Conservation (phyloP, 2,888 invertebrate species). For the Cryptocheilus praepositus region DNA sequence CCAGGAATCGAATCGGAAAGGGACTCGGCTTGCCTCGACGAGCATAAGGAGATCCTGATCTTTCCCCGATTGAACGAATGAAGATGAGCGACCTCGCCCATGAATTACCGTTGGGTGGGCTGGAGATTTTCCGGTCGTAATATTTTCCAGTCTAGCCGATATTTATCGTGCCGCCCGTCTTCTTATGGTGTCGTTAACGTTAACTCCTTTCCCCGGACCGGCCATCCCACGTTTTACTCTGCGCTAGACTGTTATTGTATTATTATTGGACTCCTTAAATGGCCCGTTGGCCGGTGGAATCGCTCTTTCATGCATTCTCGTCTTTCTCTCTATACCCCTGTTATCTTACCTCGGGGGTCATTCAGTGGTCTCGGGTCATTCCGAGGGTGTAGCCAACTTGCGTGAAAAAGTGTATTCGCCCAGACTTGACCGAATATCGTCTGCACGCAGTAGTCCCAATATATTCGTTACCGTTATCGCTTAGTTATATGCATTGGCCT, state of each 20-base stretch:
- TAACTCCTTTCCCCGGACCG: constrained; percentile 22
- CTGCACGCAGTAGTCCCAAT: too few species aligned
- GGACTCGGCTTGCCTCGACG: constrained; percentile 24
- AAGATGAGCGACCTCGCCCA: not conserved
- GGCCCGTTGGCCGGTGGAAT: constrained; percentile 1
- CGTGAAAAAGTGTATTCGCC: too few species aligned
- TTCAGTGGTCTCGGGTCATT: too few species aligned
- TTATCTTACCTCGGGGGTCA: too few species aligned
- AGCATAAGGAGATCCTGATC: constrained; percentile 6
- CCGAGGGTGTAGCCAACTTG: too few species aligned
- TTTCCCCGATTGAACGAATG: not conserved
- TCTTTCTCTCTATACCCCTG: too few species aligned
- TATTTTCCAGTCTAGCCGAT: constrained; percentile 17
- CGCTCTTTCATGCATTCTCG: too few species aligned
- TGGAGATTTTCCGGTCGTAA: constrained; percentile 4
- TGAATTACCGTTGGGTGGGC: not conserved
- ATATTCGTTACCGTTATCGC: too few species aligned
- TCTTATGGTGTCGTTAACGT: constrained; percentile 32
- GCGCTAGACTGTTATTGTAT: constrained; percentile 31
- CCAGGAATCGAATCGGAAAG: constrained; percentile 39
- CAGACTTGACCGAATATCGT: too few species aligned
- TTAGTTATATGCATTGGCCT: too few species aligned
- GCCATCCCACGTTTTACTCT: constrained; percentile 27
- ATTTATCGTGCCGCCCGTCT: constrained; percentile 27
- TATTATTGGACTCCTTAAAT: constrained; percentile 34